phyloP scores from a whole-genome alignment of 2,888 invertebrate species.

The Agonopterix subpropinquella region DNA sequence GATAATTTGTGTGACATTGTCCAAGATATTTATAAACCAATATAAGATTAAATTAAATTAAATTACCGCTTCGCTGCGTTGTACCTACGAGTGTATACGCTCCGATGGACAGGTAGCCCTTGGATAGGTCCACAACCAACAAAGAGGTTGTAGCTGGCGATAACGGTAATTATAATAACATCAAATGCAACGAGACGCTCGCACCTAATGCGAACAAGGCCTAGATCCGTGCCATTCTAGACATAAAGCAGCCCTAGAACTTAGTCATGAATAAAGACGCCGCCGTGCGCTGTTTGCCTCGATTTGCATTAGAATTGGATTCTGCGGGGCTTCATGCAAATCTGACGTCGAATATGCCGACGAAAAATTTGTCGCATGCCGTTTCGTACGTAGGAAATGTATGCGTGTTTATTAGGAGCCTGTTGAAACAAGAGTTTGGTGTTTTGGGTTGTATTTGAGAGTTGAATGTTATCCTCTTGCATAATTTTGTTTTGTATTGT shows the following conservation, averaged over 20 bases:
- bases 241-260: not conserved
- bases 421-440: not conserved
- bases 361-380: conserved; percentile 2
- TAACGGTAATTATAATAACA: no score
- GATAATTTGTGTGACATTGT: no score
- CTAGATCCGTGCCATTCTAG: not conserved
- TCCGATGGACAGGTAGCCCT: no score
- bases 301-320: conserved; percentile 48
- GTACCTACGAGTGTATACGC: no score
- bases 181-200: not conserved
- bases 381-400: not conserved
- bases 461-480: no score
- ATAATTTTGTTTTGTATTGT: no score
- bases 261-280: conserved; percentile 24
- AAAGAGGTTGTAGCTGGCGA: no score
- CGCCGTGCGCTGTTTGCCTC: conserved; percentile 22
- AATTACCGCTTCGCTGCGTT: no score
- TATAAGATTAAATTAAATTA: no score
- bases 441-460: not conserved
- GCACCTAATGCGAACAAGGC: not conserved
- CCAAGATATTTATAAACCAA: no score
- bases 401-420: not conserved
- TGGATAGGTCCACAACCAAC: no score
- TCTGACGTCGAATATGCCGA: conserved; percentile 9
- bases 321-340: conserved; percentile 23